Percentiles rank a stretch among this genome's conserved stretches.
Conservation (phyloP, 2,888 invertebrate species). For the Alentia gelatinosa region DNA sequence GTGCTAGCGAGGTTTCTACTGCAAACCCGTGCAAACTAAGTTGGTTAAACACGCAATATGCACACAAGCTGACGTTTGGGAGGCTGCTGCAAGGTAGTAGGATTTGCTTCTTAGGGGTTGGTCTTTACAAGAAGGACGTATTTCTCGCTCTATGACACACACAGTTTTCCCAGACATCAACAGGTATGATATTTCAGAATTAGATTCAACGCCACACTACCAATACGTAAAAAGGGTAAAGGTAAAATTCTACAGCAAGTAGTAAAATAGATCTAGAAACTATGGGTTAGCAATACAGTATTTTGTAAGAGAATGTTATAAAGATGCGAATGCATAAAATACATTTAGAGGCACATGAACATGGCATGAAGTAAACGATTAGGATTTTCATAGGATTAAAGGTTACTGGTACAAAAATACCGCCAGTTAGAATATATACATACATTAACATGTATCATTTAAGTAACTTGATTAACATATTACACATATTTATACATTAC, state of each 20-base stretch:
- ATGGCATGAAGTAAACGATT: too few relatives aligned
- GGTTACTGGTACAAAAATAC: too few relatives aligned
- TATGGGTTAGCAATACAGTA: background rate
- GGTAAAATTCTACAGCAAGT: background rate
- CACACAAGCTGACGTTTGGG: background rate
- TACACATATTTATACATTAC: too few relatives aligned
- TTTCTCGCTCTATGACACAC: too few relatives aligned
- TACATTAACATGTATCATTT: too few relatives aligned
- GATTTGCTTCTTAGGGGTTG: background rate
- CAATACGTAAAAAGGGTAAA: background rate
- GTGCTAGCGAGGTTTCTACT: constrained; percentile 8
- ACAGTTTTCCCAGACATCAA: background rate
- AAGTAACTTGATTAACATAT: too few relatives aligned
- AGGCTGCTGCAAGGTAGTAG: background rate
- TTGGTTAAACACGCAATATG: background rate
- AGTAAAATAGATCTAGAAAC: background rate
- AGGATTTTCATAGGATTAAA: too few relatives aligned
- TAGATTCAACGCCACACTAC: background rate
- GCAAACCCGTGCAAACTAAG: constrained; percentile 46
- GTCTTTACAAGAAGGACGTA: too few relatives aligned
- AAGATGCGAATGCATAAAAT: too few relatives aligned
- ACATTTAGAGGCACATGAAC: too few relatives aligned
- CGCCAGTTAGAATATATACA: too few relatives aligned
- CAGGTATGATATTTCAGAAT: background rate
- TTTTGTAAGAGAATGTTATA: too few relatives aligned